These are phyloP conservation scores for Drosophila lutescens DNA, from an alignment of 2,888 invertebrate genomes.

Conservation along the genomic window DNA sequence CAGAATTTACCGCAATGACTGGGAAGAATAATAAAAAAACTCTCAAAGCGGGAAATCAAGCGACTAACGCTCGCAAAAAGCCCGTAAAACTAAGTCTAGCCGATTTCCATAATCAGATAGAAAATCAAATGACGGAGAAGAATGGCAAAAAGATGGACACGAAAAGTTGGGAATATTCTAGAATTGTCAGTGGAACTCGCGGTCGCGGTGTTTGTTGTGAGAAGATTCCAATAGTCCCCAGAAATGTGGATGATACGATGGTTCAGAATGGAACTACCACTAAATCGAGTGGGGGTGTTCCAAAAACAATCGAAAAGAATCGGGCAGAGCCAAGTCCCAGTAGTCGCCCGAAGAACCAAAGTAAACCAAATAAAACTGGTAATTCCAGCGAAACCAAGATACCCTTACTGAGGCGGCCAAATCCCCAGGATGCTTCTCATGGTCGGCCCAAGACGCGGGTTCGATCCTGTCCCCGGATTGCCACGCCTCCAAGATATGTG, in stretches of 20 bases:
- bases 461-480: conserved; percentile 3
- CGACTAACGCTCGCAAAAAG: conserved; percentile 1
- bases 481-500: conserved; percentile 35
- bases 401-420: not conserved
- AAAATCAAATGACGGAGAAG: not conserved
- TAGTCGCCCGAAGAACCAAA: not conserved
- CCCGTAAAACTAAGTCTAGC: conserved; percentile 11
- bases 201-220: conserved; percentile 4
- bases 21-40: not conserved
- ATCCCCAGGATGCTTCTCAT: not conserved
- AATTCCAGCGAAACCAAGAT: not conserved
- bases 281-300: not conserved
- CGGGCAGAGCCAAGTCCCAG: not conserved
- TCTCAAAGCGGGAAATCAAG: not conserved
- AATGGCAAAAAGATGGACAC: not conserved
- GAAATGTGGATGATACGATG: not conserved
- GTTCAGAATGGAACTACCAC: not conserved
- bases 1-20: conserved; percentile 24
- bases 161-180: not conserved
- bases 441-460: not conserved
- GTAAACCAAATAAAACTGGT: not conserved
- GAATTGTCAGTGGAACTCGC: not conserved
- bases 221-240: not conserved
- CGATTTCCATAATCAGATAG: conserved; percentile 9
- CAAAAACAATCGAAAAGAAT: not conserved